A percentile compares a stretch with the other conserved stretches of the same genome.
These are phyloP conservation scores for Pseudomyrmex gracilis DNA, from an alignment of 1,140 invertebrate species.

Conservation along the genomic window DNA sequence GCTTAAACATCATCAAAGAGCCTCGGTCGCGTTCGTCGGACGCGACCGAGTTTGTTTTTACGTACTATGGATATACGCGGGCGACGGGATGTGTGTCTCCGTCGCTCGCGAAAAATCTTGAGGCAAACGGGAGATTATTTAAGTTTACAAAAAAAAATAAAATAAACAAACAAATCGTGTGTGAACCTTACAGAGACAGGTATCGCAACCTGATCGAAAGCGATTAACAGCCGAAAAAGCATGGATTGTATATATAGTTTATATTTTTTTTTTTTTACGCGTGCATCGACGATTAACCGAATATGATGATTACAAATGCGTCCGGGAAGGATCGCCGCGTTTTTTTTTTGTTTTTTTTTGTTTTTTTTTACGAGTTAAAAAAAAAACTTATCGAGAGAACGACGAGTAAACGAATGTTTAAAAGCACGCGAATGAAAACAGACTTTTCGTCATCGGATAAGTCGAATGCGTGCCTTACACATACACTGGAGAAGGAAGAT, in stretches of 20 bases:
- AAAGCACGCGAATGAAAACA: background rate
- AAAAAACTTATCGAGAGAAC: conserved; percentile 17
- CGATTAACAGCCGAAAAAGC: conserved; percentile 25
- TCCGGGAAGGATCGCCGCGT: conserved; percentile 17
- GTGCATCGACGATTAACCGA: conserved; percentile 35
- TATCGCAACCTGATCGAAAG: conserved; percentile 30
- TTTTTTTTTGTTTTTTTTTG: conserved; percentile 18
- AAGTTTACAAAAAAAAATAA: background rate
- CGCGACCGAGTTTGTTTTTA: conserved; percentile 41
- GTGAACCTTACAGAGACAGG: conserved; percentile 5
- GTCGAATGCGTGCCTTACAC: background rate
- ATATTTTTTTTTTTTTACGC: background rate
- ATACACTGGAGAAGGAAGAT: conserved; percentile 30
- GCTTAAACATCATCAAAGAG: conserved; percentile 73
- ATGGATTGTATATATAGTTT: background rate
- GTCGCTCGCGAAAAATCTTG: conserved; percentile 2
- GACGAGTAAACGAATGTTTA: conserved; percentile 2
- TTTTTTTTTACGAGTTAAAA: too few relatives aligned
- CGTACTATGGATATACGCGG: conserved; percentile 42
- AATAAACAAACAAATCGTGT: background rate
- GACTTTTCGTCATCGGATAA: conserved; percentile 28
- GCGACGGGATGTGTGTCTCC: conserved; percentile 3
- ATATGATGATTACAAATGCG: background rate
- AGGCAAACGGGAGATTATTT: conserved; percentile 33
- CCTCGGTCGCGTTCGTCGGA: conserved; percentile 22